Evolutionary conservation across 2,113 vertebrate genomes (phyloP).

Genomic region (Siniperca chuatsi): DNA sequence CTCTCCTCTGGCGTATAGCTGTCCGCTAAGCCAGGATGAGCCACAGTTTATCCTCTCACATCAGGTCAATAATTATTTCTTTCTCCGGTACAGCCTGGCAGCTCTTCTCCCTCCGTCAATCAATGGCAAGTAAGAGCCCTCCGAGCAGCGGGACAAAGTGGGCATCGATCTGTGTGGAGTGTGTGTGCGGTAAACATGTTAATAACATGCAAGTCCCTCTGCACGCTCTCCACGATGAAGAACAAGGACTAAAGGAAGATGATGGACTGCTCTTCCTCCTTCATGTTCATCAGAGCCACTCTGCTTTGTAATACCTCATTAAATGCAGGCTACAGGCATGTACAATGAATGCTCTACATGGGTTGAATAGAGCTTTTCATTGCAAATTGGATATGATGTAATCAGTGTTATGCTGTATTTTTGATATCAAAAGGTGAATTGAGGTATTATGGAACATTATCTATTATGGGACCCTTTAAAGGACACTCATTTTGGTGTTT

Average conservation of each 20-base stretch:
- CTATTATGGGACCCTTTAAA: not conserved
- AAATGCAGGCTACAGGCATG: not conserved
- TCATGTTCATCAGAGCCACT: not conserved
- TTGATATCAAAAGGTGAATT: not conserved
- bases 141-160: conserved; percentile 87
- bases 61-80: conserved; percentile 87
- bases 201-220: conserved; percentile 69
- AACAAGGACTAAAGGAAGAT: not conserved
- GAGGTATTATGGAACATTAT: not conserved
- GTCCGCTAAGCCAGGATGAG: conserved; percentile 52
- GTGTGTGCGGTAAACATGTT: conserved; percentile 84
- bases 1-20: conserved; percentile 22
- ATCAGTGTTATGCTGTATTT: not conserved
- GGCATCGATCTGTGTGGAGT: conserved; percentile 89
- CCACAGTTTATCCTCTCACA: conserved; percentile 50
- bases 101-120: conserved; percentile 87
- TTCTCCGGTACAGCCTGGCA: conserved; percentile 83
- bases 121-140: conserved; percentile 89
- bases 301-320: not conserved
- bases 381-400: not conserved
- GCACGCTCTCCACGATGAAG: conserved; percentile 75
- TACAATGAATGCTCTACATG: not conserved
- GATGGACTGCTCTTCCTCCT: not conserved
- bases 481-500: not conserved
- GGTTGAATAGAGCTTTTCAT: not conserved